Evolutionary conservation across 2,797 vertebrate species (phyloP), one percentile per base, ranked within the genome.

Genomic region (Petrocephalus sullivani): DNA sequence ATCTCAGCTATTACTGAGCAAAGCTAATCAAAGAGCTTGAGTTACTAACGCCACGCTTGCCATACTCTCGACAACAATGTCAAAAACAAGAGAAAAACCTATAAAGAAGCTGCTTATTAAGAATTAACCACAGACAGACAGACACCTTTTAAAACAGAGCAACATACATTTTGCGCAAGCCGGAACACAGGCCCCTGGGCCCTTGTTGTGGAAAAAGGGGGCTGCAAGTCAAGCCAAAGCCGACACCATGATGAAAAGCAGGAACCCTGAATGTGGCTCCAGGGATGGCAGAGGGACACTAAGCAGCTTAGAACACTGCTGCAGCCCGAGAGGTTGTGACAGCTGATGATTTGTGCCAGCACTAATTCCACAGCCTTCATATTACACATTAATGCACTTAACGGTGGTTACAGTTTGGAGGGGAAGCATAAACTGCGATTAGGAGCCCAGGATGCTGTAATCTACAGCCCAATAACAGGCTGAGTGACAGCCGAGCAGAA

Each of bases 341-440:
- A 58, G 54, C 87, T 87, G 33, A 87, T 33, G 8, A 14, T 21
- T 56, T 19, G 41, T 51, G 19, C 64, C 54, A 81, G 75, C 16
- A 21, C 54, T 75, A 19, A 57, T 78, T 19, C 61, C 19, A 23
- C 23, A 1, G 86, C 19, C 84, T 85, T 87, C 46, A 61, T 81
- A 78, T 54, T 89, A 67, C 33, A 83, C 86, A 85, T 88, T 87
- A 87, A 89, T 67, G 85, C 53, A 37, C 83, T 57, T 10, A 53
- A 37, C 41, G 81, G 78, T 28, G 54, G 67, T 87, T 89, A 61
- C 64, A 75, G 12, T 51, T 23, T 37, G 19, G 7, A 81, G 53
- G n/a, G 33, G 14, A 67, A 87, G n/a, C 49, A 87, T 88, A 89
- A 91, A 88, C 87, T 87, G n/a, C 57, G 49, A 89, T 90, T 87